These are phyloP conservation scores for Lapara coniferarum DNA, from an alignment of 2,888 invertebrate genomes.

Conservation along the genomic window DNA sequence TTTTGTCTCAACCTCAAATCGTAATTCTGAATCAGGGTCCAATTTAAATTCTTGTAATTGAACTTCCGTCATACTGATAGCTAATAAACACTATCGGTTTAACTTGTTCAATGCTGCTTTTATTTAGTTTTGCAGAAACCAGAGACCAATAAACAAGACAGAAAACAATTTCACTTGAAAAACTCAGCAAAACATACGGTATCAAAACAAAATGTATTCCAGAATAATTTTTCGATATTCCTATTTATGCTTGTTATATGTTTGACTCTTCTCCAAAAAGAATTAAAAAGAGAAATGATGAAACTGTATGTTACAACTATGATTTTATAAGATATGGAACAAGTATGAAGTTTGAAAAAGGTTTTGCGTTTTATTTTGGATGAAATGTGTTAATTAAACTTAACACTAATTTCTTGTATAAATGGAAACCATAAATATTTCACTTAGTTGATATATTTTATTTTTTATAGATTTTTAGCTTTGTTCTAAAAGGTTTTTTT, in stretches of 20 bases:
- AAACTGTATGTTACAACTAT: neutral
- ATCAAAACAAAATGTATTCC: slow-evolving; percentile 4
- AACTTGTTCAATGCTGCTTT: neutral
- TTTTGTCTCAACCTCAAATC: slow-evolving; percentile 96
- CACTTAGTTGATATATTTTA: too few relatives aligned
- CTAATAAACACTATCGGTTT: slow-evolving; percentile 5
- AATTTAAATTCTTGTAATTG: slow-evolving; percentile 89
- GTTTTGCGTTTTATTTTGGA: too few relatives aligned
- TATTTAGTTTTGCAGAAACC: neutral
- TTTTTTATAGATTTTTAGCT: too few relatives aligned
- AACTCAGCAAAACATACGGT: slow-evolving; percentile 3
- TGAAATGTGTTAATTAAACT: too few relatives aligned
- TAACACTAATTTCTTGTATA: too few relatives aligned
- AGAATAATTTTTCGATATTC: too few relatives aligned
- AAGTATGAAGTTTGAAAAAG: too few relatives aligned
- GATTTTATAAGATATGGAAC: too few relatives aligned
- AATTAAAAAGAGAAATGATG: neutral
- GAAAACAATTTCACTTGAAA: neutral
- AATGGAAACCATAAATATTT: too few relatives aligned
- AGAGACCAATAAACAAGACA: too few relatives aligned
- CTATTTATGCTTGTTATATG: neutral
- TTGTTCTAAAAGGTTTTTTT: too few relatives aligned
- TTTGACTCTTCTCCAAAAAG: neutral
- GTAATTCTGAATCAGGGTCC: slow-evolving; percentile 94
- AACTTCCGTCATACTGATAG: slow-evolving; percentile 72